phyloP scores from a whole-genome alignment of 64 coral and sea anemone species.

The Hydrozoanthus tunicans region DNA sequence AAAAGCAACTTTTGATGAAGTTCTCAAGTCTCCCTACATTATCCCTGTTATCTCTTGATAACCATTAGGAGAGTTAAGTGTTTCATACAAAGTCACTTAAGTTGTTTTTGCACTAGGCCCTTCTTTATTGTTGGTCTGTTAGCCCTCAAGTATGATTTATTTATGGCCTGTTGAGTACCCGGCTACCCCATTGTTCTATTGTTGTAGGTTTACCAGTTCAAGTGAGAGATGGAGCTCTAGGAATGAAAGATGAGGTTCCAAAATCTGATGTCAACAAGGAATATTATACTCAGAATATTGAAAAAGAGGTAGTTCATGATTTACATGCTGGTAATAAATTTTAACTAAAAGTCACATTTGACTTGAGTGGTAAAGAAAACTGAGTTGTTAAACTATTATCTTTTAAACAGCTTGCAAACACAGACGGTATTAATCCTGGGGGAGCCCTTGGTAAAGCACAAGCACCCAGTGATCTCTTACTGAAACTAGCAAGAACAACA shows the following conservation, averaged over 20 bases:
- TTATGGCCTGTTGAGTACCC: too few species aligned
- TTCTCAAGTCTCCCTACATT: too few species aligned
- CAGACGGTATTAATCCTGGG: conserved; percentile 89
- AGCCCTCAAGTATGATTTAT: too few species aligned
- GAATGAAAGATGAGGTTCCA: conserved; percentile 94
- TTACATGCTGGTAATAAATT: background rate
- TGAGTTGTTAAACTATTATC: background rate
- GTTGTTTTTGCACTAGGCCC: too few species aligned
- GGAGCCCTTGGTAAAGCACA: conserved; percentile 96
- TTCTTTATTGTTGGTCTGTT: too few species aligned
- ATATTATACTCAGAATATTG: conserved; percentile 97
- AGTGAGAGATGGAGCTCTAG: conserved; percentile 91
- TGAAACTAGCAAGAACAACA: conserved; percentile 96
- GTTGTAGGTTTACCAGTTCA: conserved; percentile 91
- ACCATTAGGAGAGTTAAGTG: too few species aligned
- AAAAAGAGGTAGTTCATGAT: conserved; percentile 73
- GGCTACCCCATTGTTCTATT: background rate
- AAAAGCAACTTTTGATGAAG: too few species aligned
- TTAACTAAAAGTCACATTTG: background rate
- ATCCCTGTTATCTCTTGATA: too few species aligned
- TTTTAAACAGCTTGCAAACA: conserved; percentile 81
- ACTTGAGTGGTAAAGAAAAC: background rate
- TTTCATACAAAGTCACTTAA: too few species aligned
- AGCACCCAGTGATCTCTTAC: conserved; percentile 91
- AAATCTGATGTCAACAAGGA: conserved; percentile 99